Evolutionary conservation across 1,140 invertebrate species (phyloP).

Genomic region (Anthonomus grandis): DNA sequence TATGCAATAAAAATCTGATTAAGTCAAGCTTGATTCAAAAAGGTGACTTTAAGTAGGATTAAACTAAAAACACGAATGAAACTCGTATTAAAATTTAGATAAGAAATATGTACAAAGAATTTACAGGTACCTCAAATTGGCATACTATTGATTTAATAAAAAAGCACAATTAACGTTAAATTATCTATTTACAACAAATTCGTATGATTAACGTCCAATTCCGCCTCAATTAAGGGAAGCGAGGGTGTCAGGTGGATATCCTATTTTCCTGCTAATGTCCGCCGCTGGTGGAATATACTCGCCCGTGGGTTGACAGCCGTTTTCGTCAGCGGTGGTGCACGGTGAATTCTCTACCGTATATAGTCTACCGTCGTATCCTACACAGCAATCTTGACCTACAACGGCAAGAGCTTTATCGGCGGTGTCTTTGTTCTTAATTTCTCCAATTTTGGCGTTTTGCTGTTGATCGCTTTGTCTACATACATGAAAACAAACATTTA

Average conservation of each 20-base stretch:
- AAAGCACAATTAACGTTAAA: not conserved
- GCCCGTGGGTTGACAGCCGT: conserved; percentile 46
- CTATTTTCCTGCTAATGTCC: conserved; percentile 22
- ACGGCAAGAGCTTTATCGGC: conserved; percentile 60
- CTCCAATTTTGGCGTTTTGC: conserved; percentile 56
- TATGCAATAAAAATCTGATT: too few species aligned
- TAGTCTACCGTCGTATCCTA: conserved; percentile 63
- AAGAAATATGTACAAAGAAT: too few species aligned
- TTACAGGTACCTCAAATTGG: not conserved
- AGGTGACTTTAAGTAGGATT: too few species aligned
- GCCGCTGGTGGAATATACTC: conserved; percentile 34
- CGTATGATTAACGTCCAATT: conserved; percentile 11
- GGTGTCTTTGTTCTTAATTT: conserved; percentile 55
- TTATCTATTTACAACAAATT: not conserved
- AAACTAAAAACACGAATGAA: not conserved
- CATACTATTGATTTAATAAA: not conserved
- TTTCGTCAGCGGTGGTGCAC: conserved; percentile 41
- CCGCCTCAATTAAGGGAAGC: conserved; percentile 31
- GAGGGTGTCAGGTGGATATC: conserved; percentile 30
- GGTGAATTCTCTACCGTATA: too few species aligned
- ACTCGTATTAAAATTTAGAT: too few species aligned
- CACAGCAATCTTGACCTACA: conserved; percentile 68
- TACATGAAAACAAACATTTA: too few species aligned
- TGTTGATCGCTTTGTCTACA: conserved; percentile 60
- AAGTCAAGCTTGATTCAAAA: too few species aligned